Evolutionary conservation across 2,113 vertebrate genomes (phyloP).

Genomic region (Seriola dumerili): DNA sequence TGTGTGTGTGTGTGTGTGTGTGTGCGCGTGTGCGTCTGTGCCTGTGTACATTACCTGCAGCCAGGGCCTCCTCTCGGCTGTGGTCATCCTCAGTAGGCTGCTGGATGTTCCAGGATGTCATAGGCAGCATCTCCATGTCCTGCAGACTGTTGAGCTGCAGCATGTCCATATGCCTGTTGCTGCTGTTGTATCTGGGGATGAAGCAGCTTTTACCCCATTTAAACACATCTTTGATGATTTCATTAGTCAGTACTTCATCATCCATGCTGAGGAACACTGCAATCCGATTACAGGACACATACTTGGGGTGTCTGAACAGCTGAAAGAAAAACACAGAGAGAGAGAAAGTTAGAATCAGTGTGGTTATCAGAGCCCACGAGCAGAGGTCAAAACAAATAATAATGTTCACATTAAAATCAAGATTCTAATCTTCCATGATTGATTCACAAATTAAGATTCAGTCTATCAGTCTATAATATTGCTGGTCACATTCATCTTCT

Average conservation of each 20-base stretch:
- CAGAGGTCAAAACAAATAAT: not conserved
- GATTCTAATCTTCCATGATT: not conserved
- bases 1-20: not conserved
- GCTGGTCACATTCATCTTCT: too few relatives aligned
- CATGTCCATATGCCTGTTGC: conserved; percentile 95
- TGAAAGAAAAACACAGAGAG: conserved; percentile 56
- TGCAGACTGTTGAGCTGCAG: conserved; percentile 85
- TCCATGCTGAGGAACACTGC: conserved; percentile 94
- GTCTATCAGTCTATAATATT: too few relatives aligned
- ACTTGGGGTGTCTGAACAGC: conserved; percentile 90
- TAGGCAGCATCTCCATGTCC: conserved; percentile 87
- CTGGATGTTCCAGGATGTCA: conserved; percentile 93
- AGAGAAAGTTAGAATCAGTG: not conserved
- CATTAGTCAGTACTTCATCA: conserved; percentile 91
- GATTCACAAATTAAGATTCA: not conserved
- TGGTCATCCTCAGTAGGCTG: conserved; percentile 88
- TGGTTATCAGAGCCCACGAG: not conserved
- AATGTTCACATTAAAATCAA: not conserved
- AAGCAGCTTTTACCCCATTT: conserved; percentile 91
- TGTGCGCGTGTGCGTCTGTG: not conserved
- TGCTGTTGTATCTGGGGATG: conserved; percentile 89
- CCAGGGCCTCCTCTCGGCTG: conserved; percentile 90
- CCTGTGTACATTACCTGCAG: conserved; percentile 79
- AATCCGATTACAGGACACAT: conserved; percentile 86
- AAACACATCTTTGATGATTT: conserved; percentile 90